These are phyloP conservation scores for Polyergus mexicanus DNA, from an alignment of 1,140 invertebrate genomes.

Conservation along the genomic window DNA sequence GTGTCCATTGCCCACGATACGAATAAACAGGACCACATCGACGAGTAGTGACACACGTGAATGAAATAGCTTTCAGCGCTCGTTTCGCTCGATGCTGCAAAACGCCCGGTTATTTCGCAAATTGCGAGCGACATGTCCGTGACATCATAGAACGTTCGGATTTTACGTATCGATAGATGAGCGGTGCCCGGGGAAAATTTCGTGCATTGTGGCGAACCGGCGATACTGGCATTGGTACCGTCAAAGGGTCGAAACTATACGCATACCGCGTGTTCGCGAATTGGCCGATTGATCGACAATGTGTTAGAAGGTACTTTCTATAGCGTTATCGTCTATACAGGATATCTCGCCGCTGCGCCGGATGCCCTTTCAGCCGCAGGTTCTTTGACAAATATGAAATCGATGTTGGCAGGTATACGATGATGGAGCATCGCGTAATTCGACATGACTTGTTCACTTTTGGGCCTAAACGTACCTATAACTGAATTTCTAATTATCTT, in stretches of 20 bases:
- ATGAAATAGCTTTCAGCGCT: conserved; percentile 60
- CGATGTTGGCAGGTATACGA: conserved; percentile 28
- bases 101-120: conserved; percentile 51
- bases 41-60: conserved; percentile 46
- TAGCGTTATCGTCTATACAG: conserved; percentile 42
- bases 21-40: conserved; percentile 26
- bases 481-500: neutral
- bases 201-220: conserved; percentile 62
- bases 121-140: conserved; percentile 49
- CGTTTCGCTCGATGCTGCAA: conserved; percentile 38
- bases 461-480: neutral
- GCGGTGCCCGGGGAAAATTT: conserved; percentile 53
- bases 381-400: conserved; percentile 60
- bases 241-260: conserved; percentile 48
- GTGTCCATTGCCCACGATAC: conserved; percentile 27
- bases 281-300: conserved; percentile 59
- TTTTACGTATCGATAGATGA: conserved; percentile 46
- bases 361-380: conserved; percentile 57
- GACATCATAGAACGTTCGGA: conserved; percentile 52
- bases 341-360: conserved; percentile 22
- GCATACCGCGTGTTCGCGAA: conserved; percentile 44
- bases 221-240: conserved; percentile 19
- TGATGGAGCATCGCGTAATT: conserved; percentile 42
- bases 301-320: conserved; percentile 50
- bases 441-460: conserved; percentile 14